Base-by-base conservation (phyloP, 2,888 invertebrate species). In the Xylocampa areola region DNA sequence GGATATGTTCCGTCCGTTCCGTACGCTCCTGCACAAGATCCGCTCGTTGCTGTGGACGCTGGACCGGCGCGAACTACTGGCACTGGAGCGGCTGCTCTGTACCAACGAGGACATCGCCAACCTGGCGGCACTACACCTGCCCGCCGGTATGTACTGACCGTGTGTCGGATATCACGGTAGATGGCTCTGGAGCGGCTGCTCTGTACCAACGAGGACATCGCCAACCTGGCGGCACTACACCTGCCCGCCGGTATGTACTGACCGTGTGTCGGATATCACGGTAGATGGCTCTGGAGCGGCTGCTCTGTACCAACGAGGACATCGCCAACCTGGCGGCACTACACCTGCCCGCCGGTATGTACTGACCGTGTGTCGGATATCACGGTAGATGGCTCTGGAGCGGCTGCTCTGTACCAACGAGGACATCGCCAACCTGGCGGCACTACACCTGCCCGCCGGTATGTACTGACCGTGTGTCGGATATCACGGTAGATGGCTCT, bases 1-100 rank as follows among this genome's bases (percentile, higher is more conserved):
- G 10, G 99, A 99, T 87, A 98, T 99, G 98, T 99, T 99, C 94
- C 95, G 99, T 78, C 99, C 99, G 25, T 98, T 98, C 89, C 95
- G 97, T 88, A 97, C 97, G 27, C 95, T 99, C 36, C 95, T 99
- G 45, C 96, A 97, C 81, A 98, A 98, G 95, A 98, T 99, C 77
- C 96, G 98, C 37, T 98, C 98, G 73, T 94, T 99, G 48, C 94
- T 99, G 62, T 97, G 98, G 96, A 98, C 98, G 3, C 89, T 99
- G 73, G 97, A 96, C 81, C 95, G 96, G 61, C 95, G 96, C 40
- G 99, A 99, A 89, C 93, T 99, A 73, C 95, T 96, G 81, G 96
- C 97, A 70, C 89, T 99, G 59, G 99, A 99, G 86, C 96, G 98
- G 77, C 90, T 98, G 65, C 93, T 99, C 47, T 99, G 99, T 87